Evolutionary conservation across 2,113 vertebrate species (phyloP).

Genomic region (Rhinichthys klamathensis): DNA sequence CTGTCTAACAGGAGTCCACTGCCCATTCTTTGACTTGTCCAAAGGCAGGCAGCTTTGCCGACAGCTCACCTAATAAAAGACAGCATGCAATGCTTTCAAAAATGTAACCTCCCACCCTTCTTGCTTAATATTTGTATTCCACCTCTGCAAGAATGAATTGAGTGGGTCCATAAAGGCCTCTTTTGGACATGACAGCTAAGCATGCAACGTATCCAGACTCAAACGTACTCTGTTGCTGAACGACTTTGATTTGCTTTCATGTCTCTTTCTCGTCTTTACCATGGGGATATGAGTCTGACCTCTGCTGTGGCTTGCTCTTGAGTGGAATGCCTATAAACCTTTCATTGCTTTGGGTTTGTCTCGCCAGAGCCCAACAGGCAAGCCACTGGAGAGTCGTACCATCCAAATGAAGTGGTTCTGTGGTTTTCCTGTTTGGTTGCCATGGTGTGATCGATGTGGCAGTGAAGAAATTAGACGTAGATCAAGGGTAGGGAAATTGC

Average conservation of each 20-base stretch:
- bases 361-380: constrained; percentile 31
- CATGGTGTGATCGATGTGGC: constrained; percentile 25
- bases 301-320: constrained; percentile 44
- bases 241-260: constrained; percentile 22
- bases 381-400: constrained; percentile 24
- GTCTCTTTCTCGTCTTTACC: not conserved
- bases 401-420: constrained; percentile 31
- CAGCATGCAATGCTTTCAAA: constrained; percentile 76
- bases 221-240: not conserved
- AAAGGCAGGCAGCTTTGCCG: constrained; percentile 66
- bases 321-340: constrained; percentile 47
- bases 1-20: not conserved
- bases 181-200: not conserved
- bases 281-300: constrained; percentile 25
- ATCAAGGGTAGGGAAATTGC: constrained; percentile 17
- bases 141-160: constrained; percentile 65
- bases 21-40: not conserved
- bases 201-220: not conserved
- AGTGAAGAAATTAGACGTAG: constrained; percentile 3
- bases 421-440: constrained; percentile 46
- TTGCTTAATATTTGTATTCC: constrained; percentile 20
- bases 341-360: constrained; percentile 35
- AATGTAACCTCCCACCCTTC: constrained; percentile 71
- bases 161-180: constrained; percentile 63
- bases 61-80: constrained; percentile 75